Percentiles rank a stretch among this genome's conserved stretches.
Conservation (phyloP, 2,797 vertebrate species). For the Loris lydekkerianus region DNA sequence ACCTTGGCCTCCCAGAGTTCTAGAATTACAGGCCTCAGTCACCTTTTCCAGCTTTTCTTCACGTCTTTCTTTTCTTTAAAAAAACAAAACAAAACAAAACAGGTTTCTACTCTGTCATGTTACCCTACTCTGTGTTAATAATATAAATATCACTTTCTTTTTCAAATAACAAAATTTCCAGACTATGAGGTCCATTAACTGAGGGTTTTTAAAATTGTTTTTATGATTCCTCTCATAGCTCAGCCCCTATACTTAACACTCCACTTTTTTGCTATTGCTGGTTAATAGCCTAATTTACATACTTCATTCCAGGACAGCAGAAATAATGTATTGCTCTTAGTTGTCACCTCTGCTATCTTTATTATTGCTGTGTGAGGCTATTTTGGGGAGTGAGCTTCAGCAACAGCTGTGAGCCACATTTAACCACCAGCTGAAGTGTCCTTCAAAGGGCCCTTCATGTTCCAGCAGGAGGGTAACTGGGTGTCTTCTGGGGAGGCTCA, state of each 20-base stretch:
- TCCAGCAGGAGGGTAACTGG: not conserved
- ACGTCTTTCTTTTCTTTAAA: too few relatives aligned
- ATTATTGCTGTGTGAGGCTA: not conserved
- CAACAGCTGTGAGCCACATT: slow-evolving; percentile 69
- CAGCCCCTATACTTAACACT: accelerated
- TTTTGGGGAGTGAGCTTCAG: slow-evolving; percentile 30
- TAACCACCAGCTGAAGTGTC: slow-evolving; percentile 63
- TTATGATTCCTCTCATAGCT: not conserved
- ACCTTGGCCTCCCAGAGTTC: too few relatives aligned
- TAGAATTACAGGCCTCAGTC: too few relatives aligned
- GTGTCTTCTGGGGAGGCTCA: not conserved
- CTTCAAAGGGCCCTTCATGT: not conserved
- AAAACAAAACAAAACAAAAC: not conserved
- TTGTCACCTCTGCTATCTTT: not conserved
- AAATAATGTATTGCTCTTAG: accelerated
- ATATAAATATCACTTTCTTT: not conserved
- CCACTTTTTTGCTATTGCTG: not conserved
- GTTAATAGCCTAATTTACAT: too few relatives aligned
- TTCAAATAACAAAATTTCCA: not conserved
- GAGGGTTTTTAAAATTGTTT: too few relatives aligned
- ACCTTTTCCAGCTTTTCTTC: not conserved
- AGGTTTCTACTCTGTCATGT: not conserved
- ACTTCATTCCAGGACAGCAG: not conserved
- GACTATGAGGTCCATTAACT: not conserved
- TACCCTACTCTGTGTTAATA: not conserved